These are phyloP conservation scores for Aradophagus sp. DNA, from an alignment of 1,140 invertebrate species.

Conservation along the genomic window DNA sequence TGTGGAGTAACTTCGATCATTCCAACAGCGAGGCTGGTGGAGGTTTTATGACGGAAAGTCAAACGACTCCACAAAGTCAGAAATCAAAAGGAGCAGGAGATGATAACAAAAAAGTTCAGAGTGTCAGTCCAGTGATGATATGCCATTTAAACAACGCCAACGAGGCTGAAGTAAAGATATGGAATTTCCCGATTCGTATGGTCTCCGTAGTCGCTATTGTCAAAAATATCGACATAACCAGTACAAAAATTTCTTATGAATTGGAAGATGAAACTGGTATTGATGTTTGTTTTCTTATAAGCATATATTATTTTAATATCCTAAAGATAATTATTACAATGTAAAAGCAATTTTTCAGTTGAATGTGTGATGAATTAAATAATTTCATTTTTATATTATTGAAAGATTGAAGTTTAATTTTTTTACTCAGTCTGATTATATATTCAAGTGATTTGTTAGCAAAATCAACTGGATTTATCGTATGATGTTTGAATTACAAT, in stretches of 20 bases:
- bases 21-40: constrained; percentile 39
- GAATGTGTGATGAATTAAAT: too few relatives aligned
- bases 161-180: constrained; percentile 56
- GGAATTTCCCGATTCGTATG: constrained; percentile 55
- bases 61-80: constrained; percentile 13
- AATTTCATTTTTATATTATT: too few relatives aligned
- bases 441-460: too few relatives aligned
- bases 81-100: constrained; percentile 33
- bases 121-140: constrained; percentile 65
- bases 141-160: constrained; percentile 49
- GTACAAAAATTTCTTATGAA: constrained; percentile 66
- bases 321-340: constrained; percentile 6
- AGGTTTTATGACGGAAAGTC: constrained; percentile 61
- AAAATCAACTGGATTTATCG: too few relatives aligned
- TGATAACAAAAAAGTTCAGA: constrained; percentile 54
- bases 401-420: too few relatives aligned
- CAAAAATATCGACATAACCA: constrained; percentile 57
- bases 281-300: constrained; percentile 5
- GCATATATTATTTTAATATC: constrained; percentile 15
- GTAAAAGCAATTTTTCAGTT: not conserved
- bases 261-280: constrained; percentile 70
- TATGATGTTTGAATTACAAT: too few relatives aligned
- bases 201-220: constrained; percentile 62
- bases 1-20: constrained; percentile 59
- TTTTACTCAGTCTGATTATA: too few relatives aligned